Evolutionary conservation across 2,113 vertebrate species (phyloP).

Genomic region (Urocynchramus pylzowi): DNA sequence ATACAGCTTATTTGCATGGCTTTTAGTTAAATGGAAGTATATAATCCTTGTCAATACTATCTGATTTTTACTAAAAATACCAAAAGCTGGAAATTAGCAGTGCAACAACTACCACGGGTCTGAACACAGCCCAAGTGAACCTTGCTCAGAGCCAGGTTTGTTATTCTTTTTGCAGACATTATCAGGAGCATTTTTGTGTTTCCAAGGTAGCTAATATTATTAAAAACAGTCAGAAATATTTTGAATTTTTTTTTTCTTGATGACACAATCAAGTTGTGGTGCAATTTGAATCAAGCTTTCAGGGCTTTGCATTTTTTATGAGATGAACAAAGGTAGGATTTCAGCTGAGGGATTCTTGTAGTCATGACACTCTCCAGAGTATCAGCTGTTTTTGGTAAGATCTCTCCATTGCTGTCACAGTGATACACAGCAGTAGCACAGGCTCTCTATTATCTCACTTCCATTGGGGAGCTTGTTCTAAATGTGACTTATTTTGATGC

Average conservation of each 20-base stretch:
- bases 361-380: background rate
- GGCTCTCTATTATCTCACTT: background rate
- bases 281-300: background rate
- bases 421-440: background rate
- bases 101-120: background rate
- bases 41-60: background rate
- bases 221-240: background rate
- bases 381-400: background rate
- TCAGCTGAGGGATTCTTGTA: background rate
- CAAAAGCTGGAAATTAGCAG: background rate
- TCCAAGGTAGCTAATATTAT: background rate
- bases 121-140: background rate
- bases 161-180: background rate
- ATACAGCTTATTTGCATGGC: background rate
- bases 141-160: background rate
- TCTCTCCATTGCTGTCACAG: background rate
- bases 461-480: background rate
- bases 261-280: background rate
- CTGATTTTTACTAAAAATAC: background rate
- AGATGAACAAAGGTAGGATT: background rate
- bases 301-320: background rate
- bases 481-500: background rate
- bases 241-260: background rate
- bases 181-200: background rate
- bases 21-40: background rate